These are phyloP conservation scores for Mastomys coucha DNA, from an alignment of 2,113 vertebrate species.

Conservation along the genomic window DNA sequence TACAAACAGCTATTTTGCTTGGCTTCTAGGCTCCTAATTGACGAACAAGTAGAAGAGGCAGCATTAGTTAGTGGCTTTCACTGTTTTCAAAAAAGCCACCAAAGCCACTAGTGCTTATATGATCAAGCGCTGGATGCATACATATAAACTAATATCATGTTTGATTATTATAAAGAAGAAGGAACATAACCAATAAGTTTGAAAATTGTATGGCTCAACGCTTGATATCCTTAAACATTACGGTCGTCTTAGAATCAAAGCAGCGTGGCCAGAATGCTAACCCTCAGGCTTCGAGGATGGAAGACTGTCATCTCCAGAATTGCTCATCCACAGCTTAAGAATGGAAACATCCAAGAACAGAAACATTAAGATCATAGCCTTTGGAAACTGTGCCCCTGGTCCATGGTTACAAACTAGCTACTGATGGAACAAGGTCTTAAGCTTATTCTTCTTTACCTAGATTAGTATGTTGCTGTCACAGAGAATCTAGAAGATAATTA, in stretches of 20 bases:
- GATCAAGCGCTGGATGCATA: constrained; percentile 37
- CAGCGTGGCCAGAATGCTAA: neutral
- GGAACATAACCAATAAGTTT: constrained; percentile 59
- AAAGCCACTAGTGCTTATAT: constrained; percentile 57
- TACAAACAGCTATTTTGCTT: constrained; percentile 64
- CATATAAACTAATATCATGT: constrained; percentile 62
- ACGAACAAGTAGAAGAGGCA: constrained; percentile 56
- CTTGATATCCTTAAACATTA: constrained; percentile 40
- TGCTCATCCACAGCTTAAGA: constrained; percentile 35
- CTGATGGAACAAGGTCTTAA: neutral
- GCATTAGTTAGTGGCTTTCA: constrained; percentile 39
- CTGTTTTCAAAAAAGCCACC: neutral
- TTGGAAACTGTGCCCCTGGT: neutral
- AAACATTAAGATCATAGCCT: neutral
- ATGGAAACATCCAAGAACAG: constrained; percentile 3
- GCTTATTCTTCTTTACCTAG: neutral
- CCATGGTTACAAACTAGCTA: constrained; percentile 12
- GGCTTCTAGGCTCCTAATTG: constrained; percentile 16
- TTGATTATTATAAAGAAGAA: constrained; percentile 49
- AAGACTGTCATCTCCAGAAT: constrained; percentile 64
- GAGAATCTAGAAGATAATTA: constrained; percentile 29
- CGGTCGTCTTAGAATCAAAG: constrained; percentile 53
- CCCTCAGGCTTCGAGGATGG: neutral
- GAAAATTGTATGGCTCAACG: constrained; percentile 26
- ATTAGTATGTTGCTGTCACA: neutral